Conservation (phyloP, 2,113 vertebrate species). For the Steatornis caripensis region DNA sequence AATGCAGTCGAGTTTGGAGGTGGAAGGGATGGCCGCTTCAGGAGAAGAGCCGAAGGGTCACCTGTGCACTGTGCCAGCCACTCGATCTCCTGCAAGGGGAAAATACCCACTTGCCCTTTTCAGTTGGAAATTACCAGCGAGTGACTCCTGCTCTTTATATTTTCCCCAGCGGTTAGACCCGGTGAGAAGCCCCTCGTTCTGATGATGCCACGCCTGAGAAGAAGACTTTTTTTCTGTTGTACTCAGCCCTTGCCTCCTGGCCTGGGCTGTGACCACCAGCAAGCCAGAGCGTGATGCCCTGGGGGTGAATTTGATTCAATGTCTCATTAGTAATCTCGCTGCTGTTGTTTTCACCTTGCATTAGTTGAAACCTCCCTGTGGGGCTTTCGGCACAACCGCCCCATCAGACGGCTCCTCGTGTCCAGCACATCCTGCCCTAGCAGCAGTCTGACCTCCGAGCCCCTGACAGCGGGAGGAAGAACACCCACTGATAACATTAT, state of each 20-base stretch:
- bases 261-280: not conserved
- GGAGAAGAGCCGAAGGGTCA: not conserved
- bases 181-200: not conserved
- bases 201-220: not conserved
- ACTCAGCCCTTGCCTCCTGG: not conserved
- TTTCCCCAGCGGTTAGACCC: not conserved
- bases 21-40: not conserved
- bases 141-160: not conserved
- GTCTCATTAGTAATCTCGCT: not conserved
- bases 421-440: not conserved
- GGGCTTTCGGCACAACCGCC: not conserved
- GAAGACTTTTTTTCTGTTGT: not conserved
- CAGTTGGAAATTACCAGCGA: rapidly evolving
- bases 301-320: not conserved
- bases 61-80: rapidly evolving
- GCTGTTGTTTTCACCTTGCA: rapidly evolving
- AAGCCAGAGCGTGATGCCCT: not conserved
- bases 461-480: not conserved
- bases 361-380: not conserved
- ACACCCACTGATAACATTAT: too few species aligned
- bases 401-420: not conserved
- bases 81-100: not conserved
- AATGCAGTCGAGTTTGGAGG: rapidly evolving
- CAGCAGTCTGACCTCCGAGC: not conserved
- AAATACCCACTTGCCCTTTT: not conserved